These are phyloP conservation scores for Acromyrmex heyeri DNA, from an alignment of 1,140 invertebrate genomes.

Conservation along the genomic window DNA sequence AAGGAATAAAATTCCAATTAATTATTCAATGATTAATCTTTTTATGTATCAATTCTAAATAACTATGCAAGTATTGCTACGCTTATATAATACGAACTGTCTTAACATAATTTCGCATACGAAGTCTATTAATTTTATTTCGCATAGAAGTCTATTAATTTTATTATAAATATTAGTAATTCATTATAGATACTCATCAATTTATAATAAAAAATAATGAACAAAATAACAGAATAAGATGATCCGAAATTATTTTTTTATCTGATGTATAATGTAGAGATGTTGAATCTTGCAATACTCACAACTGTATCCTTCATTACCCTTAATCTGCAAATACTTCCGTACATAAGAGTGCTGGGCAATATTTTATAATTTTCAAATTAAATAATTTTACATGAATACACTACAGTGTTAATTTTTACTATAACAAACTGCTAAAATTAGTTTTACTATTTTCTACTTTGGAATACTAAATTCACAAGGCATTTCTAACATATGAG, in stretches of 20 bases:
- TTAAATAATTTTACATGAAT: slow-evolving; percentile 17
- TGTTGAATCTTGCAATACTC: slow-evolving; percentile 36
- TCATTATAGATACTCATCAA: not conserved
- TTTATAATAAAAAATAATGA: slow-evolving; percentile 19
- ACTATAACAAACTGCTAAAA: not conserved
- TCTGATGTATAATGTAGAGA: slow-evolving; percentile 12
- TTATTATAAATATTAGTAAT: slow-evolving; percentile 27
- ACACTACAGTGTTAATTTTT: not conserved
- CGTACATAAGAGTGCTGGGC: slow-evolving; percentile 68
- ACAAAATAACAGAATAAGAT: slow-evolving; percentile 40
- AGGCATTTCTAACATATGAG: slow-evolving; percentile 4
- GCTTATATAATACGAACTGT: slow-evolving; percentile 25
- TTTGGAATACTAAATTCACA: slow-evolving; percentile 2
- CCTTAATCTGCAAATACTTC: slow-evolving; percentile 44
- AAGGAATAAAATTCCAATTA: not conserved
- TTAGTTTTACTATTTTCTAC: slow-evolving; percentile 5
- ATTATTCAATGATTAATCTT: slow-evolving; percentile 25
- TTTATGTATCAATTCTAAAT: slow-evolving; percentile 1
- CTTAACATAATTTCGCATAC: slow-evolving; percentile 13
- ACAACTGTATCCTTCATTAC: slow-evolving; percentile 70
- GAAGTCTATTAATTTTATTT: not conserved
- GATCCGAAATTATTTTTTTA: slow-evolving; percentile 4
- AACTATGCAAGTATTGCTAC: slow-evolving; percentile 16
- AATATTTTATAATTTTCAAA: slow-evolving; percentile 49
- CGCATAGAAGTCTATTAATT: slow-evolving; percentile 14